Percentiles rank a stretch among this genome's conserved stretches.
Evolutionary conservation across 37 sponge, comb jelly and placozoan species (phyloP).

Genomic region (Mnemiopsis leidyi): DNA sequence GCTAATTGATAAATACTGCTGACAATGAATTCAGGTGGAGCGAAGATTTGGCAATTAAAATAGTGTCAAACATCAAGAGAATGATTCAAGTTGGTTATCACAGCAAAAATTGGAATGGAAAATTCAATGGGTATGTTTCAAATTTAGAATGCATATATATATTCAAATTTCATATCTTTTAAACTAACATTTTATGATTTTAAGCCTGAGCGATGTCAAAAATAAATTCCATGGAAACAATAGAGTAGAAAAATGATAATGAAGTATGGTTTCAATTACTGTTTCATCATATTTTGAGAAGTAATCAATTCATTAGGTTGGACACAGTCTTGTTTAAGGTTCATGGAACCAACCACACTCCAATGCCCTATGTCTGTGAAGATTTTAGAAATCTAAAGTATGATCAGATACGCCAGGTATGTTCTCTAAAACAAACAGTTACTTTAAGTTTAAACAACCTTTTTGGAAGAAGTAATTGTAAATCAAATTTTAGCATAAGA

Average conservation of each 20-base stretch:
- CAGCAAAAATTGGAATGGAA: not conserved
- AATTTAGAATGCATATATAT: too few species aligned
- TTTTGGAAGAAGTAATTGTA: not conserved
- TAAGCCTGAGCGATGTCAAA: too few species aligned
- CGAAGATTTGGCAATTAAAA: not conserved
- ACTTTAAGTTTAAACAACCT: too few species aligned
- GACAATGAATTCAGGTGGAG: too few species aligned
- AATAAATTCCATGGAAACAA: too few species aligned
- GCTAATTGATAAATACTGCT: too few species aligned
- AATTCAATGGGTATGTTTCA: not conserved
- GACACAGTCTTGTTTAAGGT: not conserved
- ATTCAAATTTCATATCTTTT: too few species aligned
- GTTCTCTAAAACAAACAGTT: too few species aligned
- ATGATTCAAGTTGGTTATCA: not conserved
- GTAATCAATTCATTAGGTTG: not conserved
- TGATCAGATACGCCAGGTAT: not conserved
- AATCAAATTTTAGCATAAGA: not conserved
- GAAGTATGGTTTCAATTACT: too few species aligned
- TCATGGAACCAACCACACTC: not conserved
- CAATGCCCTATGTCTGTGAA: not conserved
- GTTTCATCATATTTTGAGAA: too few species aligned
- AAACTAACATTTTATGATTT: too few species aligned
- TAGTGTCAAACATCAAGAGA: not conserved
- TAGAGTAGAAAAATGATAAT: too few species aligned
- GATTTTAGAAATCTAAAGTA: not conserved